Conservation (phyloP, 2,797 vertebrate species). For the Acipenser ruthenus region DNA sequence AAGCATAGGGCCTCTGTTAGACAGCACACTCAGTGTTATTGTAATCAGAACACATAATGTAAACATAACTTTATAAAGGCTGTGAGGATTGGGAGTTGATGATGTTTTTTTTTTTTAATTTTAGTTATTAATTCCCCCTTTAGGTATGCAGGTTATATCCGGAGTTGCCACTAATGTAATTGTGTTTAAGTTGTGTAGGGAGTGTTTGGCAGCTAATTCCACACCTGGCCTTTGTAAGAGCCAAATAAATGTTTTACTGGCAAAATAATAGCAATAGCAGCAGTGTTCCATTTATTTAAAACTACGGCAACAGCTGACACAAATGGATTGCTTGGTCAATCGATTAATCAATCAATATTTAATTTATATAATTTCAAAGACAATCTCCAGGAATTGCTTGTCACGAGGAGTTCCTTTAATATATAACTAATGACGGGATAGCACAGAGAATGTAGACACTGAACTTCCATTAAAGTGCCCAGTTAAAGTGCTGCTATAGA, state of each 20-base stretch:
- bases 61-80: neutral
- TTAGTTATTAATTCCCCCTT: neutral
- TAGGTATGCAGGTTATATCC: neutral
- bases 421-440: neutral
- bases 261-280: slow-evolving; percentile 19
- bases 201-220: neutral
- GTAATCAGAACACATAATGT: no score
- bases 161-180: neutral
- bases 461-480: no score
- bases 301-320: no score
- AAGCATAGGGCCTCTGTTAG: no score
- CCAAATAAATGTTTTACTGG: slow-evolving; percentile 8
- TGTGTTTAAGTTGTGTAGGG: neutral
- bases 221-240: neutral
- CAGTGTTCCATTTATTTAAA: slow-evolving; percentile 1
- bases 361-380: slow-evolving; percentile 1
- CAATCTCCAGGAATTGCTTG: slow-evolving; percentile 19
- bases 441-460: no score
- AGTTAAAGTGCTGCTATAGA: no score
- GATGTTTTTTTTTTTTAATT: neutral
- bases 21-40: no score
- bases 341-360: no score
- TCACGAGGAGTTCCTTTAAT: slow-evolving; percentile 8
- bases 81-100: neutral
- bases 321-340: slow-evolving; percentile 1